A percentile compares a stretch with the other conserved stretches of the same genome.
Evolutionary conservation across 2,113 vertebrate species (phyloP).

Genomic region (Syrrhaptes paradoxus): DNA sequence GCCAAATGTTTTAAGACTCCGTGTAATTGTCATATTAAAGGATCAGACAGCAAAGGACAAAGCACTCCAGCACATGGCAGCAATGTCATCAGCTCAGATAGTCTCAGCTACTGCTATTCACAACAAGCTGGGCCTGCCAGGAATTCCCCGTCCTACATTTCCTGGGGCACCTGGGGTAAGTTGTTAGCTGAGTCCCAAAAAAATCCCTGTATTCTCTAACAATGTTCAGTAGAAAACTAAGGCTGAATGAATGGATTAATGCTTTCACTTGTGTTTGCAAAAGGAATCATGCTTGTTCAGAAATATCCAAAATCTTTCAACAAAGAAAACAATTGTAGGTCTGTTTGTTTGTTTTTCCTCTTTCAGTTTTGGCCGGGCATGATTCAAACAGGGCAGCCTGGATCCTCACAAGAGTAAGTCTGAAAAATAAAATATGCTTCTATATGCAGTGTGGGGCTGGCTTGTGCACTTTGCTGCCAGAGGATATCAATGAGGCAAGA

Average conservation of each 20-base stretch:
- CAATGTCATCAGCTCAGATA: conserved; percentile 99
- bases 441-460: background rate
- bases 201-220: conserved; percentile 19
- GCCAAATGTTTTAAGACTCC: conserved; percentile 80
- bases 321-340: conserved; percentile 20
- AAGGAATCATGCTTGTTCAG: conserved; percentile 16
- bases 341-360: conserved; percentile 45
- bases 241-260: conserved; percentile 31
- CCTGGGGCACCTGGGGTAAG: conserved; percentile 97
- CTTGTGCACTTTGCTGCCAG: background rate
- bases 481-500: background rate
- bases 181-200: background rate
- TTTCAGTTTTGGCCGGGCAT: conserved; percentile 97
- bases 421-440: background rate
- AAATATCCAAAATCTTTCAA: background rate
- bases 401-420: conserved; percentile 99
- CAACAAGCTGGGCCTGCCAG: conserved; percentile 98
- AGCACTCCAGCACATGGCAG: conserved; percentile 99
- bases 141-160: conserved; percentile 95
- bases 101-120: conserved; percentile 99
- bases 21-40: conserved; percentile 91
- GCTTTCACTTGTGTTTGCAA: conserved; percentile 10
- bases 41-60: conserved; percentile 99
- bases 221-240: conserved; percentile 6
- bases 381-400: conserved; percentile 95